These are phyloP conservation scores for Mellivora capensis DNA, from an alignment of 2,113 vertebrate species.

Conservation along the genomic window DNA sequence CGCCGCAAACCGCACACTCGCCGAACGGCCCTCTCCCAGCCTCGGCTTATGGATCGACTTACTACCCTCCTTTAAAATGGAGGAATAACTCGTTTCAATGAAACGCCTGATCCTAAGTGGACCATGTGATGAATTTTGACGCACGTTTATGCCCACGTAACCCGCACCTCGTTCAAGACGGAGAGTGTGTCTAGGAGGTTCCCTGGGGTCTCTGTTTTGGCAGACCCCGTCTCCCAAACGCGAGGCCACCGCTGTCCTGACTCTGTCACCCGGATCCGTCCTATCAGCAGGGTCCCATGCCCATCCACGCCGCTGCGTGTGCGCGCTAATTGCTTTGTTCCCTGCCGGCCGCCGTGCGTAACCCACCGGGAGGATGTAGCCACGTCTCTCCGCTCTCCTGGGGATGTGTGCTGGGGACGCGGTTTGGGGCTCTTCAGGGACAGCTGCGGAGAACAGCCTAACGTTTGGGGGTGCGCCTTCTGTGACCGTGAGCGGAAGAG, in stretches of 20 bases:
- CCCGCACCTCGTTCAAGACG: neutral
- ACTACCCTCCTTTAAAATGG: neutral
- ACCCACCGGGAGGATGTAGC: too few relatives aligned
- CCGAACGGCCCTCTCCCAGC: neutral
- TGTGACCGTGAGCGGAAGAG: neutral
- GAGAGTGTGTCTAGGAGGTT: neutral
- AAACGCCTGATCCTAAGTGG: neutral
- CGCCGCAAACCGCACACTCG: neutral
- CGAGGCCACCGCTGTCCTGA: neutral
- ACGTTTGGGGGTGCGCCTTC: neutral
- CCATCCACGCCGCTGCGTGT: fast-evolving
- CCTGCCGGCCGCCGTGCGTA: neutral
- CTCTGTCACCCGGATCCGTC: too few relatives aligned
- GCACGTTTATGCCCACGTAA: neutral
- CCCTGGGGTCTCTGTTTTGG: neutral
- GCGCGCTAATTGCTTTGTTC: too few relatives aligned
- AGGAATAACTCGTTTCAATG: neutral
- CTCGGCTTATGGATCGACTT: neutral
- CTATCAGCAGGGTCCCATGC: neutral
- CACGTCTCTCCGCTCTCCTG: neutral
- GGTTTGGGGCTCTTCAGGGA: neutral
- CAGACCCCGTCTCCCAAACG: too few relatives aligned
- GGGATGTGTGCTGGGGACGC: neutral
- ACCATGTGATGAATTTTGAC: neutral
- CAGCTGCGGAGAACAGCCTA: neutral